Conservation (phyloP, 2,888 invertebrate genomes). For the Drepanosiphum platanoidis region DNA sequence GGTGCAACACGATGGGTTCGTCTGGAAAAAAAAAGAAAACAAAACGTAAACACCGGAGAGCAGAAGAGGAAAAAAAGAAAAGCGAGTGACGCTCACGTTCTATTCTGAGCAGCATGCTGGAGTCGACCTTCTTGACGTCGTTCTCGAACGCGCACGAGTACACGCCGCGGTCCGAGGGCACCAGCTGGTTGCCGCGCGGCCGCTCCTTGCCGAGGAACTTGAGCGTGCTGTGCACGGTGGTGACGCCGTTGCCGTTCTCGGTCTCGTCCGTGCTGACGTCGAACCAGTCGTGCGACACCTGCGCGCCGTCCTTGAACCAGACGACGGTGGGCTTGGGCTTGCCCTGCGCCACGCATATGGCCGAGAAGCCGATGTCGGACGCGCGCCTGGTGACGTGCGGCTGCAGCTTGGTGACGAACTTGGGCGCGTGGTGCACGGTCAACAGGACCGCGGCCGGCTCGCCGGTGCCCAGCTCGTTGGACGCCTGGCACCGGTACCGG, state of each 20-base stretch:
- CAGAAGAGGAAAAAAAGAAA: conserved; percentile 64
- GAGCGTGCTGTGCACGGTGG: conserved; percentile 83
- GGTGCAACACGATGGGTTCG: conserved; percentile 85
- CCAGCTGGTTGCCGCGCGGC: conserved; percentile 78
- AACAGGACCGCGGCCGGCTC: conserved; percentile 84
- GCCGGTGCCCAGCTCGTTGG: conserved; percentile 88
- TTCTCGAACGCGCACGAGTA: conserved; percentile 90
- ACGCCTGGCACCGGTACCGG: conserved; percentile 88
- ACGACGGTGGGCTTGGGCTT: conserved; percentile 85
- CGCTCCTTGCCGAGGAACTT: conserved; percentile 83
- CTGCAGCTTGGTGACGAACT: conserved; percentile 83
- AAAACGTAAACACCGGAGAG: background rate
- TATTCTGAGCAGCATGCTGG: conserved; percentile 88
- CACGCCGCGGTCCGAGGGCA: conserved; percentile 86
- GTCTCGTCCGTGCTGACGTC: conserved; percentile 83
- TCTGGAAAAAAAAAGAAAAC: conserved; percentile 70
- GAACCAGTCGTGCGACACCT: conserved; percentile 82
- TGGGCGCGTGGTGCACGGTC: conserved; percentile 89
- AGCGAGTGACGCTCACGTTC: conserved; percentile 76
- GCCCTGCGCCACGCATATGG: conserved; percentile 86
- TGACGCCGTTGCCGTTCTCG: conserved; percentile 70
- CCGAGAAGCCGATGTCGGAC: conserved; percentile 81
- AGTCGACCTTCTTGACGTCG: conserved; percentile 87
- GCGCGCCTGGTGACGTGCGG: conserved; percentile 83
- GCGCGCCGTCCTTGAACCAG: conserved; percentile 87